Evolutionary conservation across 2,113 vertebrate genomes (phyloP), one percentile per base, ranked within the genome.

Genomic region (Benthochromis sp.): DNA sequence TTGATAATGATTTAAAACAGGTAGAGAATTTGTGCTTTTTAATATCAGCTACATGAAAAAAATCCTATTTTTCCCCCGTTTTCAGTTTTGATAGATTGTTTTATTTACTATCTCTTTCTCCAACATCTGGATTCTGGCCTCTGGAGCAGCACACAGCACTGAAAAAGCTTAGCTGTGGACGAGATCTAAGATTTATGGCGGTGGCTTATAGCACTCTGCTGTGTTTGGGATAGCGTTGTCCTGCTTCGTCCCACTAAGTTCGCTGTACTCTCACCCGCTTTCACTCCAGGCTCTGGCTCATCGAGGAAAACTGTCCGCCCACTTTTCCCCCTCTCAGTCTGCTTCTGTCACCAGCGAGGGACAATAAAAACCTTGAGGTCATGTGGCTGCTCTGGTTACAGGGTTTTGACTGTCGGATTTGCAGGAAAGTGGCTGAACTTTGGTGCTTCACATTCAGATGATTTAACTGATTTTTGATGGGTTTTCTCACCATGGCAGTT

Each of bases 111-210:
- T 82, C 91, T 73, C 78, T 66, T 2, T 54, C 85, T 90, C 89
- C 79, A 92, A 95, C 95, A 95, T 96, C 95, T 96, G 96, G 95
- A 94, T 93, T 91, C 90, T 95, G 92, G 93, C 90, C 94, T 95
- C 91, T 92, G 80, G 88, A 86, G 89, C 86, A 43, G 83, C 89
- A 92, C 73, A 86, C 82, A 81, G 92, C 86, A 24, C 84, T 85
- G 93, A 92, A 92, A 82, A 92, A 90, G 90, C 83, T 90, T 88
- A 88, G 93, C 89, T 43, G 87, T 47, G 89, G 90, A 57, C 10
- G 21, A 88, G 85, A 90, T 85, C 40, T 8, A 86, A 95, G 94
- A 96, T 96, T 96, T 96, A 96, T 90, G 83, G 86, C 8, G 5
- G 27, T 66, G 92, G 91, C 94, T 96, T 95, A 93, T 57, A 90